These are phyloP conservation scores for Apaloderma vittatum DNA, from an alignment of 2,113 vertebrate genomes.

Conservation along the genomic window DNA sequence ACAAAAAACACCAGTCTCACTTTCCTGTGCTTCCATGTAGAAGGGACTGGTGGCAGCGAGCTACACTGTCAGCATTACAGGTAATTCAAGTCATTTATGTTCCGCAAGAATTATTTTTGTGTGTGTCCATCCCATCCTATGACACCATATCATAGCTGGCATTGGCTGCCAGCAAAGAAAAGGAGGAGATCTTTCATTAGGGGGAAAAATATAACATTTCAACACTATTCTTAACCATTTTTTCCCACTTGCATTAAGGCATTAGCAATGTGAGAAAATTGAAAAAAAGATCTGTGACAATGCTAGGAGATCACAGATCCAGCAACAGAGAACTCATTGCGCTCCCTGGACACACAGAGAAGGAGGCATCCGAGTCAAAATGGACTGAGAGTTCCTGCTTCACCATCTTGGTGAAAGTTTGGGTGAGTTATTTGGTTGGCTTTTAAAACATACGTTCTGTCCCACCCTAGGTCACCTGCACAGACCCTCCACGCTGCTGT, in stretches of 20 bases:
- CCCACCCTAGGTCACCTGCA: not conserved
- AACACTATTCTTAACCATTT: not conserved
- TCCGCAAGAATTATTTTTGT: not conserved
- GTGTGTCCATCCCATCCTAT: not conserved
- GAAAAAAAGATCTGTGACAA: not conserved
- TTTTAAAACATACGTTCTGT: not conserved
- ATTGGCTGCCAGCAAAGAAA: not conserved
- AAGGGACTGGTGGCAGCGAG: not conserved
- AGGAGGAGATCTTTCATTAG: not conserved
- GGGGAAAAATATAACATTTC: not conserved
- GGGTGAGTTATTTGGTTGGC: not conserved
- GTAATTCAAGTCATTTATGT: not conserved
- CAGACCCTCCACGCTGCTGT: not conserved
- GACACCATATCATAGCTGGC: not conserved
- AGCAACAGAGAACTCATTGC: not conserved
- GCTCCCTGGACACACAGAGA: not conserved
- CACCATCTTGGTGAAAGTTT: not conserved
- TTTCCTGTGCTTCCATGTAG: not conserved
- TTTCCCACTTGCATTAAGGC: not conserved
- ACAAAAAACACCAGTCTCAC: not conserved
- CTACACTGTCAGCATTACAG: not conserved
- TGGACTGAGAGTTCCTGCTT: not conserved
- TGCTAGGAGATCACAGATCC: not conserved
- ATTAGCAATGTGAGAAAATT: not conserved
- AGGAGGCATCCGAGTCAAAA: not conserved